These are phyloP conservation scores for Catocala fraxini DNA, from an alignment of 2,888 invertebrate species.

Conservation along the genomic window DNA sequence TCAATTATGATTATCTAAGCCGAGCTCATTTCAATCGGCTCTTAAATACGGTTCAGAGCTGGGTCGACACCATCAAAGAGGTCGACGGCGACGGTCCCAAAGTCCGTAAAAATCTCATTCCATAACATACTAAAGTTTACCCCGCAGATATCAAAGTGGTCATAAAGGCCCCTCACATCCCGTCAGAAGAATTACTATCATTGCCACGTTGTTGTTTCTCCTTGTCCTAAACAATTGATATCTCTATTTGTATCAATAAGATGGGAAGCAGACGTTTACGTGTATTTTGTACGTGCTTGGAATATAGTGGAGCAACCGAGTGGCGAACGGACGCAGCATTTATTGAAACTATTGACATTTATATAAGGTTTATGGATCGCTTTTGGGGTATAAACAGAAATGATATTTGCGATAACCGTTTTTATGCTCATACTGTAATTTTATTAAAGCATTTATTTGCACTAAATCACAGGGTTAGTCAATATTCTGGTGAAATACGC, in stretches of 20 bases:
- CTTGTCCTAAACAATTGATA: conserved; percentile 86
- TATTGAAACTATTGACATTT: conserved; percentile 72
- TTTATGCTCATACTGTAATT: conserved; percentile 16
- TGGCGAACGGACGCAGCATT: conserved; percentile 61
- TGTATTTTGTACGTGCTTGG: conserved; percentile 80
- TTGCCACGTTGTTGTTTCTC: conserved; percentile 77
- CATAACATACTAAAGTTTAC: conserved; percentile 64
- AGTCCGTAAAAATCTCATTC: conserved; percentile 69
- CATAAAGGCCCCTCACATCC: conserved; percentile 68
- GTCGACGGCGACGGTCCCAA: conserved; percentile 62
- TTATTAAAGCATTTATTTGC: conserved; percentile 24
- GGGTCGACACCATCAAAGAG: conserved; percentile 58
- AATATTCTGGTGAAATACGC: conserved; percentile 11
- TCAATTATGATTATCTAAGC: conserved; percentile 39
- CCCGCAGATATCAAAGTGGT: conserved; percentile 65
- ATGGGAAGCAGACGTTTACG: conserved; percentile 82
- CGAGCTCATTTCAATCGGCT: conserved; percentile 37
- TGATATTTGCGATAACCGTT: conserved; percentile 31
- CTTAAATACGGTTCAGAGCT: conserved; percentile 49
- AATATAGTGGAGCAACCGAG: conserved; percentile 69
- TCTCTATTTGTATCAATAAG: conserved; percentile 88
- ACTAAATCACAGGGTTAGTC: conserved; percentile 15
- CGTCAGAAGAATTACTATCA: conserved; percentile 73
- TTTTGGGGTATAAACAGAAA: conserved; percentile 32
- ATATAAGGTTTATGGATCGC: conserved; percentile 46